These are phyloP conservation scores for Urocolius indicus DNA, from an alignment of 2,113 vertebrate species.

Conservation along the genomic window DNA sequence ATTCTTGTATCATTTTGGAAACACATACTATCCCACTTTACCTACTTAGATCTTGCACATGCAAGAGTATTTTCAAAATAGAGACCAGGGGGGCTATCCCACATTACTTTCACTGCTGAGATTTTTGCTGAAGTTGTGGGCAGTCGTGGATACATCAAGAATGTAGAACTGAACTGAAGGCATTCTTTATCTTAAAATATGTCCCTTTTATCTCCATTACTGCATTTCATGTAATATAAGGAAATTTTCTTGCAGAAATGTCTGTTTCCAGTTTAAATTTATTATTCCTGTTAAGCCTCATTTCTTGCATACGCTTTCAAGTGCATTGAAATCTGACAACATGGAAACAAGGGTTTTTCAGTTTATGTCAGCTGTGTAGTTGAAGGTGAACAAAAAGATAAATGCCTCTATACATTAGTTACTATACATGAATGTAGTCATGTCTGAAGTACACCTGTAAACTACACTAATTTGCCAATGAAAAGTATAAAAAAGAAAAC, in stretches of 20 bases:
- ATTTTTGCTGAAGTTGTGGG: neutral
- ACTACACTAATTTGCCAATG: neutral
- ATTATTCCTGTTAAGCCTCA: slow-evolving; percentile 37
- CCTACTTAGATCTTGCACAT: neutral
- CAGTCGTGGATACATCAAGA: neutral
- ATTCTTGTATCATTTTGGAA: neutral
- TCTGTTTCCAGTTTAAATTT: slow-evolving; percentile 1
- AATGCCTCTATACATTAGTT: neutral
- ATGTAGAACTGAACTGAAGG: neutral
- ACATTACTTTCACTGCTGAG: neutral
- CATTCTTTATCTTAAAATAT: slow-evolving; percentile 20
- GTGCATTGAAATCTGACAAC: slow-evolving; percentile 11
- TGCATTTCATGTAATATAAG: neutral
- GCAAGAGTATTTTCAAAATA: neutral
- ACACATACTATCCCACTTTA: neutral
- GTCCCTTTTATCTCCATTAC: neutral
- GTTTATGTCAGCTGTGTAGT: neutral
- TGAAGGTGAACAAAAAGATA: slow-evolving; percentile 43
- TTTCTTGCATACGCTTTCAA: slow-evolving; percentile 41
- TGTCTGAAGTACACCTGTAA: slow-evolving; percentile 22
- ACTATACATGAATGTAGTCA: neutral
- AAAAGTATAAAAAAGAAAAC: neutral
- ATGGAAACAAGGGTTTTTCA: slow-evolving; percentile 32
- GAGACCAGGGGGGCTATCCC: neutral
- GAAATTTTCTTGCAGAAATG: slow-evolving; percentile 4